Evolutionary conservation across 2,797 vertebrate species (phyloP).

Genomic region (Neosilurus mollespiculum): DNA sequence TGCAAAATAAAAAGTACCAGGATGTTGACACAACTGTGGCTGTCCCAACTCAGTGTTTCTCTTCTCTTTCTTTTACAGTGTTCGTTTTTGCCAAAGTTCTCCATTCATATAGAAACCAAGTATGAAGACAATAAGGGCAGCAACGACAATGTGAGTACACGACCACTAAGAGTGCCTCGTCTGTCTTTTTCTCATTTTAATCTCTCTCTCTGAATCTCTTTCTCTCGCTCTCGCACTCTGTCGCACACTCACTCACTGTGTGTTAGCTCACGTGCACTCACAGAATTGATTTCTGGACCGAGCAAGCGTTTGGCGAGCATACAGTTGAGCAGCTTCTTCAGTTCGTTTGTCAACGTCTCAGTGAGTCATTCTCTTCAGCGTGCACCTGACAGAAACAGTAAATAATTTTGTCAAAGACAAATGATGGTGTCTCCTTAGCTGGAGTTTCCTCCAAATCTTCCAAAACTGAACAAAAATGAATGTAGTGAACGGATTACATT

Average conservation of each 20-base stretch:
- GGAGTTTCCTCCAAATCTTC: too few species aligned
- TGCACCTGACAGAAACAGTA: not conserved
- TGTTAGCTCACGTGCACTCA: not conserved
- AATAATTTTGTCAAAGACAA: not conserved
- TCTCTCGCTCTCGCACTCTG: not conserved
- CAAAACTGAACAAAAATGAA: not conserved
- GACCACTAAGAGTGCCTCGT: not conserved
- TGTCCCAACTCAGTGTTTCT: not conserved
- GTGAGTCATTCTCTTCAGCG: not conserved
- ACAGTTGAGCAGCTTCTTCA: slow-evolving; percentile 4
- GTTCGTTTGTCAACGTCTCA: not conserved
- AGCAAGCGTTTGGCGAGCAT: not conserved
- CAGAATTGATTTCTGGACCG: slow-evolving; percentile 12
- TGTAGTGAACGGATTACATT: not conserved
- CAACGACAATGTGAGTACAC: slow-evolving; percentile 80
- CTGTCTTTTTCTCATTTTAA: not conserved
- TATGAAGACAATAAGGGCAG: slow-evolving; percentile 76
- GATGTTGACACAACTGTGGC: not conserved
- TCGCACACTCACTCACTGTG: not conserved
- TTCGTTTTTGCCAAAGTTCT: slow-evolving; percentile 90
- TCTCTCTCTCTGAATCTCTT: not conserved
- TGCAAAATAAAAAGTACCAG: too few species aligned
- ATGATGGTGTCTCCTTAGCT: not conserved
- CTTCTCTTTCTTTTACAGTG: slow-evolving; percentile 73
- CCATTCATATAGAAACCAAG: slow-evolving; percentile 90